Evolutionary conservation across 2,113 vertebrate species (phyloP).

Genomic region (Toxotes jaculatrix): DNA sequence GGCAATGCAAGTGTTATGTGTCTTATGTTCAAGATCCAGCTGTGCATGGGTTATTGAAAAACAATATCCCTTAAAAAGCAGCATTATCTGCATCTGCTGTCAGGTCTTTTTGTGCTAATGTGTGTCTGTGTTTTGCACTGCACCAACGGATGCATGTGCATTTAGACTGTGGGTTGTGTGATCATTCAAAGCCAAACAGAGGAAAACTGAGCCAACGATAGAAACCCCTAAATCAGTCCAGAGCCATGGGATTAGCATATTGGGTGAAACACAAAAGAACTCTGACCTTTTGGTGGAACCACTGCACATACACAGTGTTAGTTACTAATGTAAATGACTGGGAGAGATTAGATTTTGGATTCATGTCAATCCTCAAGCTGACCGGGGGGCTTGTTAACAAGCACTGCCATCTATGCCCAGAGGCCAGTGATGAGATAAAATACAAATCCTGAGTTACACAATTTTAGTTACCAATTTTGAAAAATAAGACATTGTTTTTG

Average conservation of each 20-base stretch:
- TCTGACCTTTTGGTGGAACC: conserved; percentile 48
- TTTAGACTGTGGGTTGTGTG: conserved; percentile 7
- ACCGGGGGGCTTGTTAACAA: conserved; percentile 28
- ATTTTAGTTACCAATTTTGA: neutral
- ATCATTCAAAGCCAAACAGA: conserved; percentile 49
- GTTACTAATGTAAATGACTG: conserved; percentile 50
- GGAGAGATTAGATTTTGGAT: conserved; percentile 45
- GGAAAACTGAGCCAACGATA: conserved; percentile 41
- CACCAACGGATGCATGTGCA: conserved; percentile 13
- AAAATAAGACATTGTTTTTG: neutral
- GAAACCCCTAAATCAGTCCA: conserved; percentile 27
- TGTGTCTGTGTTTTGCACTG: conserved; percentile 1
- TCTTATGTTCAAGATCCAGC: conserved; percentile 29
- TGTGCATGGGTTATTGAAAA: conserved; percentile 35
- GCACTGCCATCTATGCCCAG: conserved; percentile 7
- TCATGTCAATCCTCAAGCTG: conserved; percentile 38
- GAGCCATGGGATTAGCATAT: conserved; percentile 45
- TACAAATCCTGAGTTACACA: neutral
- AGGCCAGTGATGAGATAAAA: conserved; percentile 25
- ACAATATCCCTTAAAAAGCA: conserved; percentile 14
- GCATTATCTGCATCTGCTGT: conserved; percentile 3
- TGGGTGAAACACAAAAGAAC: conserved; percentile 45
- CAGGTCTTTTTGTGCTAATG: neutral
- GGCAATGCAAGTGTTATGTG: conserved; percentile 4
- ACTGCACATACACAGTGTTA: conserved; percentile 28